These are phyloP conservation scores for Ophthalmolycus amberensis DNA, from an alignment of 2,113 vertebrate species.

Conservation along the genomic window DNA sequence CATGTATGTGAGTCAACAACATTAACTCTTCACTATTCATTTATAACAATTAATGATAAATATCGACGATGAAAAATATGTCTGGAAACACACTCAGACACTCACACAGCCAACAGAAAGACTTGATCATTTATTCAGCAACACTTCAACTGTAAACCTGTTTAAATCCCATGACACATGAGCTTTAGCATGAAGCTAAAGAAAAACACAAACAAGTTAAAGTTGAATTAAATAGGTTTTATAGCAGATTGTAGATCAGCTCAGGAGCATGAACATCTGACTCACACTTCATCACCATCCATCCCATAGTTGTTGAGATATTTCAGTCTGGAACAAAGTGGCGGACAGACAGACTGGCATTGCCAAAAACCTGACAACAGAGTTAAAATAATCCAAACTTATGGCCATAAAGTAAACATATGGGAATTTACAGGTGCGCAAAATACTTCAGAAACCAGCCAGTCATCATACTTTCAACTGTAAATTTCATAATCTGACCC, in stretches of 20 bases:
- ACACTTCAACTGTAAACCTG: neutral
- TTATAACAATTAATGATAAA: conserved; percentile 5
- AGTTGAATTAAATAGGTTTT: neutral
- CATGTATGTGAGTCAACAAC: conserved; percentile 17
- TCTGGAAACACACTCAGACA: neutral
- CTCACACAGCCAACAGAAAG: neutral
- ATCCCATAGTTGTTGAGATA: too few relatives aligned
- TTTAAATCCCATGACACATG: neutral
- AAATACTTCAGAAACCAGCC: too few relatives aligned
- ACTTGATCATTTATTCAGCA: neutral
- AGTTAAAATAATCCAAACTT: too few relatives aligned
- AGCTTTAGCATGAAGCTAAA: neutral
- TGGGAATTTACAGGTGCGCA: too few relatives aligned
- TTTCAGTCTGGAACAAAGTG: too few relatives aligned
- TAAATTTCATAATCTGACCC: neutral
- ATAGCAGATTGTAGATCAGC: neutral
- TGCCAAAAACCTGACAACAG: too few relatives aligned
- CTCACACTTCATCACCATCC: too few relatives aligned
- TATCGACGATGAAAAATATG: neutral
- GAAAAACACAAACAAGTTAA: neutral
- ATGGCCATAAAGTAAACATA: too few relatives aligned
- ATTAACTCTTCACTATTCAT: conserved; percentile 9
- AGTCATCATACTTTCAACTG: too few relatives aligned
- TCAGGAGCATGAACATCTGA: too few relatives aligned
- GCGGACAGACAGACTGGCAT: too few relatives aligned